Evolutionary conservation across 1,140 invertebrate genomes (phyloP).

Genomic region (Sinella curviseta): DNA sequence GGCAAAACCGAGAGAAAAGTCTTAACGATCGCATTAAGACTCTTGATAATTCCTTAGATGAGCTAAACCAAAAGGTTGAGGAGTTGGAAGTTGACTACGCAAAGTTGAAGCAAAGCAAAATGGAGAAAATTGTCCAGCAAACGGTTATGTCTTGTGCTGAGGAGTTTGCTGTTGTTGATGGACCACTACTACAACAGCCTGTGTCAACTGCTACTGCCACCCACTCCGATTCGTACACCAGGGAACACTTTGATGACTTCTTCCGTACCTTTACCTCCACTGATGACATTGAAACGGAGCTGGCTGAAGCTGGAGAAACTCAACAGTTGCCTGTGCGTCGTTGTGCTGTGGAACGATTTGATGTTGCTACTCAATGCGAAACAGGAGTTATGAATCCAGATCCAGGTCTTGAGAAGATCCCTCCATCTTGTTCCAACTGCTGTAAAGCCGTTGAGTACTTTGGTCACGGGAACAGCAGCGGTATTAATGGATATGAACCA

Average conservation of each 20-base stretch:
- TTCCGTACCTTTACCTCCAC: not conserved
- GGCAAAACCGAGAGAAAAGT: not conserved
- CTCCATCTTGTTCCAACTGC: not conserved
- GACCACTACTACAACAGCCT: no score
- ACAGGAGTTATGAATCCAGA: not conserved
- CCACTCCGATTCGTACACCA: not conserved
- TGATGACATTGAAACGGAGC: slow-evolving; percentile 5
- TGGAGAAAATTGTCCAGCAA: not conserved
- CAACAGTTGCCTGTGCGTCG: not conserved
- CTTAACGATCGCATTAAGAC: not conserved
- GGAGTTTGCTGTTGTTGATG: not conserved
- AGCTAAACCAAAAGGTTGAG: not conserved
- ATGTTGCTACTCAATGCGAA: not conserved
- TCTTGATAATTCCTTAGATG: not conserved
- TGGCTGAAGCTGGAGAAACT: not conserved
- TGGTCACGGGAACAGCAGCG: no score
- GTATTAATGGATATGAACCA: no score
- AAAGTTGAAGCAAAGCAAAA: not conserved
- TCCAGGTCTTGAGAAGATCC: not conserved
- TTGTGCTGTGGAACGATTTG: not conserved
- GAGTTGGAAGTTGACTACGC: not conserved
- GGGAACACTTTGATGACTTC: not conserved
- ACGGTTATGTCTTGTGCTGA: not conserved
- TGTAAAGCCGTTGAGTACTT: not conserved
- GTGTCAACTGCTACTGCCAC: not conserved